These are phyloP conservation scores for Bradypus variegatus DNA, from an alignment of 2,797 vertebrate genomes.

Conservation along the genomic window DNA sequence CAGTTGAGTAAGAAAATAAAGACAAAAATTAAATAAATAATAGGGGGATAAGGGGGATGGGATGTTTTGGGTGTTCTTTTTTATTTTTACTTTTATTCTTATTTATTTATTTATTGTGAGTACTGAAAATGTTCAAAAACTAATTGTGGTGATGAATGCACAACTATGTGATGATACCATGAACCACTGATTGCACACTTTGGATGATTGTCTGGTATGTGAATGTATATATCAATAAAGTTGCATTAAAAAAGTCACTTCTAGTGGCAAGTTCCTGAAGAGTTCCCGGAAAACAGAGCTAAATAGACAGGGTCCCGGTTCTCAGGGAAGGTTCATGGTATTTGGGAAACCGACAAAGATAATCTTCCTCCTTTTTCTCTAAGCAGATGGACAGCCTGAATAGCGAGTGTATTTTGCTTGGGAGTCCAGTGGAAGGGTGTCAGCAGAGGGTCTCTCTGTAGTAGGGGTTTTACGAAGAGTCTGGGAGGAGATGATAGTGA, in stretches of 20 bases:
- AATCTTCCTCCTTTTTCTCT: background rate
- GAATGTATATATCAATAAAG: too few relatives aligned
- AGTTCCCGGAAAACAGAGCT: background rate
- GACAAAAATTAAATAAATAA: too few relatives aligned
- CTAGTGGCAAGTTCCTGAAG: background rate
- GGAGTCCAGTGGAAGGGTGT: background rate
- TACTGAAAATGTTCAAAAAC: too few relatives aligned
- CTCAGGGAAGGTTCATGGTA: background rate
- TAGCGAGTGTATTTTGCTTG: background rate
- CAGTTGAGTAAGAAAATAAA: too few relatives aligned
- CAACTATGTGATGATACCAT: too few relatives aligned
- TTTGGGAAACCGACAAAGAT: background rate
- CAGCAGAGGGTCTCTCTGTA: background rate
- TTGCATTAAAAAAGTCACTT: background rate
- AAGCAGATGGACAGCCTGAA: background rate
- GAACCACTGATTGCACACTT: too few relatives aligned
- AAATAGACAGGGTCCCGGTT: background rate
- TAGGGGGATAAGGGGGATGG: too few relatives aligned
- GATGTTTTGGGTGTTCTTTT: too few relatives aligned
- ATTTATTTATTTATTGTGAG: too few relatives aligned
- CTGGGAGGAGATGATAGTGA: background rate
- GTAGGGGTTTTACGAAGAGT: background rate
- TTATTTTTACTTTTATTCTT: too few relatives aligned
- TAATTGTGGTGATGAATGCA: too few relatives aligned
- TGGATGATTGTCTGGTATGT: too few relatives aligned